These are phyloP conservation scores for Apostichopus leukothele DNA, from an alignment of 53 echinoderm and acorn worm species.

Conservation along the genomic window DNA sequence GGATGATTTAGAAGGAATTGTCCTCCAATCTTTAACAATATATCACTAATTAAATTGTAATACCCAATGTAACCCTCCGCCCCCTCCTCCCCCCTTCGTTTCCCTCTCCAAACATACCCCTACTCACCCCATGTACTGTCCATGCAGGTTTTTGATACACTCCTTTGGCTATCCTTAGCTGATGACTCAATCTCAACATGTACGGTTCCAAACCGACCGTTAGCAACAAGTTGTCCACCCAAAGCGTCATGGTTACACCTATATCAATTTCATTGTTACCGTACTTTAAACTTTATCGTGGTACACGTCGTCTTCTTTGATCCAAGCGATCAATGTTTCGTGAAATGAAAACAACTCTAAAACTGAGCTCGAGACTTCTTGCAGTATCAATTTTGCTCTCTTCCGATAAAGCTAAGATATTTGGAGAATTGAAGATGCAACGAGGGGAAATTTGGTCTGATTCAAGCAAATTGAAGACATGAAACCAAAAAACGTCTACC, in stretches of 20 bases:
- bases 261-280: no score
- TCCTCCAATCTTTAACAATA: background rate
- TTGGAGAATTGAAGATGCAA: no score
- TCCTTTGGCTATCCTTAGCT: conserved; percentile 66
- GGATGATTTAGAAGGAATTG: conserved; percentile 25
- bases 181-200: conserved; percentile 80
- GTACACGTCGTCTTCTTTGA: no score
- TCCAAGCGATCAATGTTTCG: no score
- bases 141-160: conserved; percentile 72
- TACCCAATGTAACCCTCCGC: background rate
- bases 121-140: conserved; percentile 91
- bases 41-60: background rate
- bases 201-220: conserved; percentile 89
- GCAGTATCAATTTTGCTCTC: no score
- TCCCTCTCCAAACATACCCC: background rate
- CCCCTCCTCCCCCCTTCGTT: background rate
- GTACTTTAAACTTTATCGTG: no score
- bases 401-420: no score
- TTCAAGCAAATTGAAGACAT: no score
- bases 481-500: no score
- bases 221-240: conserved; percentile 84
- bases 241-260: conserved; percentile 68
- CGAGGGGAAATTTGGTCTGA: no score
- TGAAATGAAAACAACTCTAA: no score
- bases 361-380: no score